Evolutionary conservation across 2,888 invertebrate genomes (phyloP), one percentile per base, ranked within the genome.

Genomic region (Bombylius discolor): DNA sequence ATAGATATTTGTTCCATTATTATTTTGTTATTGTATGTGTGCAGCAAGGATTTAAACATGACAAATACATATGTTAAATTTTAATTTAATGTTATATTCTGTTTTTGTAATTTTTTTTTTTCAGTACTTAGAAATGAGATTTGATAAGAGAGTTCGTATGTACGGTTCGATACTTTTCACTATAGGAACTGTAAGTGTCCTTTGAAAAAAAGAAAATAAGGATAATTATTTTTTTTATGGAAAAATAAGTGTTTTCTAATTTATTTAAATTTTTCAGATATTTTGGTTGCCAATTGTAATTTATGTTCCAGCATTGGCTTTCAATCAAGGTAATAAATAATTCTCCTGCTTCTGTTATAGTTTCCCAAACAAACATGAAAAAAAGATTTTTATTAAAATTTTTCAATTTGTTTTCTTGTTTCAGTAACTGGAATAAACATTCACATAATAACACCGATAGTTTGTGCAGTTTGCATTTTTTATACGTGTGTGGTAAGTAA

Each of bases 401-500:
- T 14, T 7, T 14, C 2, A 14, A 45, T 5, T 14, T n/a, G 34
- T 50, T 57, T 14, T 58, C 59, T 32, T 46, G 55, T 62, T 65
- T 5, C 55, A 70, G 72, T 73, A 5, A 68, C 70, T 59, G 91
- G 90, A 51, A 80, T 91, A 11, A 83, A 86, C 64, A 81, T 90
- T 46, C 88, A 90, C 70, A 75, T 87, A 45, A 84, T 90, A 23
- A 89, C 91, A 2, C 85, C 90, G 4, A 81, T 88, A 47, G 87
- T 91, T 4, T 90, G 90, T 70, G 73, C 86, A 45, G 69, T 71
- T 81, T 63, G 87, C 75, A 93, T 91, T 62, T 91, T 94, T 75
- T 95, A 95, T 73, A 95, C 94, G 1, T 88, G 91, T 58, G 90
- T 62, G 89, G 91, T 77, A 85, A 89, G 67, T 85, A 34, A 34